Percentiles rank a stretch among this genome's conserved stretches.
Conservation (phyloP, 2,888 invertebrate genomes). For the Scelioninae gen. 2 region DNA sequence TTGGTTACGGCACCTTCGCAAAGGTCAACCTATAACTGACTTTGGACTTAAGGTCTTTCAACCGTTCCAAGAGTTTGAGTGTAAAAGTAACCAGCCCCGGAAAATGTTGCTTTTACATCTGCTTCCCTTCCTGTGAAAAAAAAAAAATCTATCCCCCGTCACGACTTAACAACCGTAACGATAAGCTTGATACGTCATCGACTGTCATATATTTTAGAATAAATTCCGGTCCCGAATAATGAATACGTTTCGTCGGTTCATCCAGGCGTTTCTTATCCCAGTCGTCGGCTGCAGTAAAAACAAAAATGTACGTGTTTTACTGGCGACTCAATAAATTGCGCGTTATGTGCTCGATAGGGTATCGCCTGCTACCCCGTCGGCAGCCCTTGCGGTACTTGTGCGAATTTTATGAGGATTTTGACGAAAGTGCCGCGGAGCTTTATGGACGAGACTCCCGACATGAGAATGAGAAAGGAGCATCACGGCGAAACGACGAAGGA, state of each 20-base stretch:
- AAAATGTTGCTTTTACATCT: too few relatives aligned
- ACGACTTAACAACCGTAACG: background rate
- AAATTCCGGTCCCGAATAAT: conserved; percentile 19
- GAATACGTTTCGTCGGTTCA: conserved; percentile 30
- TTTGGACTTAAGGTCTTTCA: too few relatives aligned
- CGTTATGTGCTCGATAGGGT: conserved; percentile 66
- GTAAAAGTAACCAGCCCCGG: too few relatives aligned
- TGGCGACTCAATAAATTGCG: conserved; percentile 65
- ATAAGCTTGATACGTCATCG: background rate
- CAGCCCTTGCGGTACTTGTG: conserved; percentile 60
- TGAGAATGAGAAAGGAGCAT: conserved; percentile 56
- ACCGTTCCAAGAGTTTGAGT: too few relatives aligned
- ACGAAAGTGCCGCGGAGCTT: conserved; percentile 64
- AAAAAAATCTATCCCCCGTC: too few relatives aligned
- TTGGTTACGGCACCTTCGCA: too few relatives aligned
- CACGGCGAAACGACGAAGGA: conserved; percentile 53
- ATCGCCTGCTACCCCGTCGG: conserved; percentile 40
- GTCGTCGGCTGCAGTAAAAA: conserved; percentile 54
- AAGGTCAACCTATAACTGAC: too few relatives aligned
- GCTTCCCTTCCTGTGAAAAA: too few relatives aligned
- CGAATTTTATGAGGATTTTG: conserved; percentile 66
- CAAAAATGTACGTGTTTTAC: conserved; percentile 59
- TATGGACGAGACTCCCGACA: conserved; percentile 61
- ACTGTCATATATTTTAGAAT: background rate
- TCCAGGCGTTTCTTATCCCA: conserved; percentile 61